A percentile compares a stretch with the other conserved stretches of the same genome.
Conservation (phyloP, 2,888 invertebrate genomes). For the Chloromyia formosa region DNA sequence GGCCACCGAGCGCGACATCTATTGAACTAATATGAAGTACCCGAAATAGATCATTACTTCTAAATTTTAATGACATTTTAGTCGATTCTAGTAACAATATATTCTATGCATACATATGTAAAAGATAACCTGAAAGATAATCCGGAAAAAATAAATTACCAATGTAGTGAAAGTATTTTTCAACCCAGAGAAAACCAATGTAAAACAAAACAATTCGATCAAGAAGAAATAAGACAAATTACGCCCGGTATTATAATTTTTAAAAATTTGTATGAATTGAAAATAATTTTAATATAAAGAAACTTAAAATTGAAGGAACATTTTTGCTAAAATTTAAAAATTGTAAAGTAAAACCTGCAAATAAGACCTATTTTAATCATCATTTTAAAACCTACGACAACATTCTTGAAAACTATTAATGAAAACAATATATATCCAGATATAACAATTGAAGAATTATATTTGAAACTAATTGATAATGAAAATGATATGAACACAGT, state of each 20-base stretch:
- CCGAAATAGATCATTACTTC: not conserved
- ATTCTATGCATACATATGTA: not conserved
- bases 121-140: constrained; percentile 11
- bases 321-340: constrained; percentile 2
- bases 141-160: not conserved
- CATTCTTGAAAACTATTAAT: constrained; percentile 1
- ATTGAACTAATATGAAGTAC: not conserved
- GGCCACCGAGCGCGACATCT: no score
- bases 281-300: no score
- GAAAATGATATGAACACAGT: constrained; percentile 5
- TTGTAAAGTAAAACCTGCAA: not conserved
- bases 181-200: constrained; percentile 7
- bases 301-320: constrained; percentile 1
- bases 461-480: constrained; percentile 4
- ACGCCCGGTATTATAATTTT: not conserved
- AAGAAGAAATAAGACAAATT: constrained; percentile 2
- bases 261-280: not conserved
- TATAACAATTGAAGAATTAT: constrained; percentile 12
- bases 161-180: not conserved
- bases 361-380: not conserved
- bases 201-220: not conserved
- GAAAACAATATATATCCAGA: constrained; percentile 2
- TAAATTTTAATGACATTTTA: not conserved
- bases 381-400: not conserved
- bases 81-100: not conserved